phyloP scores from a whole-genome alignment of 2,888 invertebrate genomes.

The Athalia circularis region DNA sequence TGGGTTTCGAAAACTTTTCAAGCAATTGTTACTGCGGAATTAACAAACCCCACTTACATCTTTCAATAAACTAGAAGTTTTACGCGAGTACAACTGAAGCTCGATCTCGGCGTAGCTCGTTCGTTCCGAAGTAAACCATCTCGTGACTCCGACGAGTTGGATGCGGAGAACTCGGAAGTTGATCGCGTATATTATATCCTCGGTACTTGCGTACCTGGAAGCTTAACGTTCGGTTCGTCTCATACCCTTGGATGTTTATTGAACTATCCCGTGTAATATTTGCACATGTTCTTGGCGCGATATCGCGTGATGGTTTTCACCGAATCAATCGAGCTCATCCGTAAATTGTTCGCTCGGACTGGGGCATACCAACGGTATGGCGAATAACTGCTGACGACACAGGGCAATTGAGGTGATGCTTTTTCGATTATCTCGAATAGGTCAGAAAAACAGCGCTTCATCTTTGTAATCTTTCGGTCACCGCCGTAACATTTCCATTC shows the following conservation, averaged over 20 bases:
- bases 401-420: no score
- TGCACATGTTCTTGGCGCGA: slow-evolving; percentile 33
- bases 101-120: not conserved
- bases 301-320: slow-evolving; percentile 40
- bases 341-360: slow-evolving; percentile 1
- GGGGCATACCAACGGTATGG: no score
- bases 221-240: slow-evolving; percentile 19
- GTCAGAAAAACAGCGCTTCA: no score
- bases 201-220: slow-evolving; percentile 16
- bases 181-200: not conserved
- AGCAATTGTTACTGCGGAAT: no score
- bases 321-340: not conserved
- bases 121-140: slow-evolving; percentile 15
- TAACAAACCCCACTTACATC: no score
- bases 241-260: slow-evolving; percentile 12
- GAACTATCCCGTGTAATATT: slow-evolving; percentile 41
- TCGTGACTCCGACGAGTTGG: slow-evolving; percentile 34
- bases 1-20: no score
- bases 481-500: no score
- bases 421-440: no score
- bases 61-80: no score
- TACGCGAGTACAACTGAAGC: no score
- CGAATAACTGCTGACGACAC: no score
- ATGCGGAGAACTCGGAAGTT: not conserved
- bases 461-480: no score